Conservation (phyloP, 2,797 vertebrate genomes). For the Scyliorhinus canicula region DNA sequence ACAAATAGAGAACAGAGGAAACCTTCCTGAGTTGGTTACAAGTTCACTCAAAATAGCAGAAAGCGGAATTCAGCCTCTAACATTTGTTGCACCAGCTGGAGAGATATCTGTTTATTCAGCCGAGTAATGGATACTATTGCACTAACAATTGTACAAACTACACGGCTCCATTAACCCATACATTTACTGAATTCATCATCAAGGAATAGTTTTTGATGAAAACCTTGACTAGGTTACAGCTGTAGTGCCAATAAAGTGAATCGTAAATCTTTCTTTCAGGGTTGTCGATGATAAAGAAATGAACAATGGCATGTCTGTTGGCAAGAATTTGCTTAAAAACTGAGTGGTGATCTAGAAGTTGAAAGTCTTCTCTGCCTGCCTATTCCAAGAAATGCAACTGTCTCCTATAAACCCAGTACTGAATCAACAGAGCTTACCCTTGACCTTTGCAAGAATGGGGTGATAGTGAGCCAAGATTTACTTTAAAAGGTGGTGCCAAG, state of each 20-base stretch:
- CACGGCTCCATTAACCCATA: not conserved
- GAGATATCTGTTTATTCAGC: slow-evolving; percentile 26
- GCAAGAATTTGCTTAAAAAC: not conserved
- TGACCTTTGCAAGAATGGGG: not conserved
- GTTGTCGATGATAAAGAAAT: not conserved
- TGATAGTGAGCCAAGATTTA: not conserved
- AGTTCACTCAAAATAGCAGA: not conserved
- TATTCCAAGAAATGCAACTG: not conserved
- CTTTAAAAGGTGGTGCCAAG: not conserved
- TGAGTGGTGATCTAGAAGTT: not conserved
- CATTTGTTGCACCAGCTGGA: not conserved
- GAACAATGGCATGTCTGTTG: not conserved
- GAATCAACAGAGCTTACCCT: no score
- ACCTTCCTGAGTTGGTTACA: not conserved
- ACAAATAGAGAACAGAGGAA: not conserved
- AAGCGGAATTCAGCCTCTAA: not conserved
- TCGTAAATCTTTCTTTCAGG: not conserved
- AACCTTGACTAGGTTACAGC: not conserved
- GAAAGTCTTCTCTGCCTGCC: no score
- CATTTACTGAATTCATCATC: not conserved
- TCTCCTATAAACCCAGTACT: not conserved
- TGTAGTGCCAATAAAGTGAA: not conserved
- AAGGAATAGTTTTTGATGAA: not conserved
- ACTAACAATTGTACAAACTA: not conserved
- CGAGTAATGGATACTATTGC: not conserved